phyloP scores from a whole-genome alignment of 1,140 invertebrate species.

The Papilio polyxenes region DNA sequence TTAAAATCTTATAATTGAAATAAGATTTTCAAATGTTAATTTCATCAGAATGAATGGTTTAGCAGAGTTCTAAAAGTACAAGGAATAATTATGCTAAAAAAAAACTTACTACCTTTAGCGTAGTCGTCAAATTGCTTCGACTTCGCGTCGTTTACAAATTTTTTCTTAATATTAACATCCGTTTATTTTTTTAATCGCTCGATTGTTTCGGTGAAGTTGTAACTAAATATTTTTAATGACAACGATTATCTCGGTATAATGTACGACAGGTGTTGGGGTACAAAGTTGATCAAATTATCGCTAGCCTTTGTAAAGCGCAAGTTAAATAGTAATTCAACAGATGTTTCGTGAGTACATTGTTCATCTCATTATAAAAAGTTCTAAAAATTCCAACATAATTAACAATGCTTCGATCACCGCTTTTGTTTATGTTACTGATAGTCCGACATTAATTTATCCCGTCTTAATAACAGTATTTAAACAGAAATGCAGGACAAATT shows the following conservation, averaged over 20 bases:
- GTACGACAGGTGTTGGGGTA: background rate
- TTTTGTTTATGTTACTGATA: background rate
- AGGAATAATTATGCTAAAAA: background rate
- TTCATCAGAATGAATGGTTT: background rate
- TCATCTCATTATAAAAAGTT: background rate
- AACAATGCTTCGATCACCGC: background rate
- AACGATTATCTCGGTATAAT: background rate
- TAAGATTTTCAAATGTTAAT: background rate
- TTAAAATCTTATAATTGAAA: too few species aligned
- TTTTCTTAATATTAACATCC: conserved; percentile 11
- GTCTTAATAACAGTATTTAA: background rate
- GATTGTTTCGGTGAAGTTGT: background rate
- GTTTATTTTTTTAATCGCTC: conserved; percentile 12
- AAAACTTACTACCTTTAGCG: background rate
- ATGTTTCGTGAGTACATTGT: background rate
- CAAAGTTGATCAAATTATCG: conserved; percentile 3
- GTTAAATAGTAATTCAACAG: background rate
- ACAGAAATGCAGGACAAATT: background rate
- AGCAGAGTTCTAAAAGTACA: background rate
- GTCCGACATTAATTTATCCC: background rate
- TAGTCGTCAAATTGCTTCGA: background rate
- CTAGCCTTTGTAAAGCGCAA: background rate
- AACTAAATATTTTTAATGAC: background rate
- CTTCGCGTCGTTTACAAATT: conserved; percentile 1
- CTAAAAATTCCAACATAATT: conserved; percentile 2